phyloP scores from a whole-genome alignment of 1,140 invertebrate genomes.

The Bicyclus anynana region DNA sequence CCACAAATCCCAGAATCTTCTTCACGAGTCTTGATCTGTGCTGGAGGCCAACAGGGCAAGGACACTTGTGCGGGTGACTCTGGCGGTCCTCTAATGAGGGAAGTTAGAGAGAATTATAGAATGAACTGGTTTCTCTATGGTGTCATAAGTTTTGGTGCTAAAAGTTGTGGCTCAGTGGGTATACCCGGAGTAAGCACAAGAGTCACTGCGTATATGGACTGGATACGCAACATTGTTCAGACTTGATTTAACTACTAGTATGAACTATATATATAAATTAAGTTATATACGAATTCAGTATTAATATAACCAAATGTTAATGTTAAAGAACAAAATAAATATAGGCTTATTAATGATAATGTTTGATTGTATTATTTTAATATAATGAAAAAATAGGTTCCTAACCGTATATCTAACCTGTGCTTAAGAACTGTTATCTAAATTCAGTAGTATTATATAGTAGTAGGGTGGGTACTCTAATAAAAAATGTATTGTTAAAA shows the following conservation, averaged over 20 bases:
- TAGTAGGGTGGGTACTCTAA: no score
- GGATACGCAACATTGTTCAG: slow-evolving; percentile 57
- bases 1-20: not conserved
- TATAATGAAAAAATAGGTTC: no score
- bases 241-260: not conserved
- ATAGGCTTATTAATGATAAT: no score
- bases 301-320: no score
- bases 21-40: slow-evolving; percentile 65
- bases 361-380: no score
- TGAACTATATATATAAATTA: no score
- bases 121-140: slow-evolving; percentile 69
- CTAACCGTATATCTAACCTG: no score
- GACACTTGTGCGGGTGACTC: slow-evolving; percentile 45
- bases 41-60: slow-evolving; percentile 39
- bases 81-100: slow-evolving; percentile 53
- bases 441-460: no score
- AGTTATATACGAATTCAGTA: no score
- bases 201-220: slow-evolving; percentile 72
- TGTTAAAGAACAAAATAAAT: no score
- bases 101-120: slow-evolving; percentile 27
- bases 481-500: no score
- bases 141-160: slow-evolving; percentile 77
- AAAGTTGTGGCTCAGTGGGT: slow-evolving; percentile 62
- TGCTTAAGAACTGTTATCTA: no score
- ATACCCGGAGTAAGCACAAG: slow-evolving; percentile 76